These are phyloP conservation scores for Caerostris extrusa DNA, from an alignment of 1,140 invertebrate genomes.

Conservation along the genomic window DNA sequence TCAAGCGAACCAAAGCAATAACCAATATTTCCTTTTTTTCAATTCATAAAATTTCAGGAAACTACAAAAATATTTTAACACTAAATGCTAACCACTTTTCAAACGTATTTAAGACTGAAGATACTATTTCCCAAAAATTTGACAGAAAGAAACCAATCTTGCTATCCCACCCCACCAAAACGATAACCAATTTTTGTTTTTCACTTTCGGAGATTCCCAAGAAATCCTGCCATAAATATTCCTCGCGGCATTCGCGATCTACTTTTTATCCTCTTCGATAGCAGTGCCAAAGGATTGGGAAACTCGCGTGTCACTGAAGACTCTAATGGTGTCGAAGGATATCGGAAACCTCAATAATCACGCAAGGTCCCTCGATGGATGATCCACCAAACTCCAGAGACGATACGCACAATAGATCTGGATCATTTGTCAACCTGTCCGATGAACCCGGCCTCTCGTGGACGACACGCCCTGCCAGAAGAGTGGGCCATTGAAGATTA, in stretches of 20 bases:
- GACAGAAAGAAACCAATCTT: no score
- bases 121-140: no score
- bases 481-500: slow-evolving; percentile 27
- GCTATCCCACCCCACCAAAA: no score
- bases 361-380: slow-evolving; percentile 33
- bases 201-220: no score
- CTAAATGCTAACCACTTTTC: no score
- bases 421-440: slow-evolving; percentile 47
- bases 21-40: no score
- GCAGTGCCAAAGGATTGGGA: neutral
- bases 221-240: neutral
- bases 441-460: slow-evolving; percentile 20
- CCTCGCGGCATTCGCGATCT: neutral
- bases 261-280: slow-evolving; percentile 12
- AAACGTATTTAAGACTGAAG: no score
- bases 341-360: slow-evolving; percentile 53
- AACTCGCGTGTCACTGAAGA: neutral
- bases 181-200: no score
- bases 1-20: no score
- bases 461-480: slow-evolving; percentile 25
- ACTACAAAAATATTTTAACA: no score
- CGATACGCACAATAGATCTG: slow-evolving; percentile 38
- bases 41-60: no score
- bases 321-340: slow-evolving; percentile 49
- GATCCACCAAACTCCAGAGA: slow-evolving; percentile 30